These are phyloP conservation scores for Scalopus aquaticus DNA, from an alignment of 2,113 vertebrate species.

Conservation along the genomic window DNA sequence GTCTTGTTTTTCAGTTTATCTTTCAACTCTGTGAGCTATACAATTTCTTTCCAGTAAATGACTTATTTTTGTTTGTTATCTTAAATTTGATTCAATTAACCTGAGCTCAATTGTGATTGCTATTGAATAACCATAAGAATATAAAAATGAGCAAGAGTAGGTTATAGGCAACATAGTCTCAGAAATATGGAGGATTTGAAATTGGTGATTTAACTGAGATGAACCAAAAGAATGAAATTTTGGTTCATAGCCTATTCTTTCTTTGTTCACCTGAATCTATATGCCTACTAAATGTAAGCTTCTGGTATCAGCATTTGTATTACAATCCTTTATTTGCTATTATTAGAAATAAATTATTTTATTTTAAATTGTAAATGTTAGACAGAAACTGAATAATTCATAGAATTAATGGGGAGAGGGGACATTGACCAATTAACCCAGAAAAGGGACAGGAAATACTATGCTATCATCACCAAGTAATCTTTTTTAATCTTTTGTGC, in stretches of 20 bases:
- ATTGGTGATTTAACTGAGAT: background rate
- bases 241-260: background rate
- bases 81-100: background rate
- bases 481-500: background rate
- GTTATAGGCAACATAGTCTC: background rate
- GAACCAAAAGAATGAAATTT: background rate
- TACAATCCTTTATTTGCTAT: background rate
- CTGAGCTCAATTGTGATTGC: background rate
- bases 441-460: background rate
- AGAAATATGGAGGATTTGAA: background rate
- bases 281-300: background rate
- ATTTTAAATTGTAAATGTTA: background rate
- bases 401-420: background rate
- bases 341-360: background rate
- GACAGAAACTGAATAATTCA: background rate
- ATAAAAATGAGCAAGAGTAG: background rate
- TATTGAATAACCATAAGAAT: background rate
- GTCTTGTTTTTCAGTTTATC: background rate
- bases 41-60: background rate
- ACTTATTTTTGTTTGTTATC: background rate
- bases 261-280: background rate
- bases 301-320: background rate
- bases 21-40: background rate
- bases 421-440: background rate
- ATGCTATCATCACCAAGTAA: background rate